These are phyloP conservation scores for Morone chrysops DNA, from an alignment of 2,113 vertebrate species.

Conservation along the genomic window DNA sequence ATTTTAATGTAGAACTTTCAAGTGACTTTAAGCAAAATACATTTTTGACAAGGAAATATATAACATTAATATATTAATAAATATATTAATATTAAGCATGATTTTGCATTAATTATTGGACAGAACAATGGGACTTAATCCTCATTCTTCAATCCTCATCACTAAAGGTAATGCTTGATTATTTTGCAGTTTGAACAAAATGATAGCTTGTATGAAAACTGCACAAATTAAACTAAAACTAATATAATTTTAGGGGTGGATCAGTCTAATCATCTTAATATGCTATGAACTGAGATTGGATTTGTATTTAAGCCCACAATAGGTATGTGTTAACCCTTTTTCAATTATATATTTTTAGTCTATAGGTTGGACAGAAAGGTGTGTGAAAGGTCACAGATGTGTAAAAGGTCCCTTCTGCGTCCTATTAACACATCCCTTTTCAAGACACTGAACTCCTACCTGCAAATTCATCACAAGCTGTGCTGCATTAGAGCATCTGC, in stretches of 20 bases:
- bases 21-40: neutral
- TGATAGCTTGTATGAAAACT: neutral
- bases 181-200: neutral
- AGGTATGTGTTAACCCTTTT: neutral
- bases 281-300: neutral
- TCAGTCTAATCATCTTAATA: neutral
- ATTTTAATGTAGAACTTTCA: no score
- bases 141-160: neutral
- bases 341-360: neutral
- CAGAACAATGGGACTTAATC: neutral
- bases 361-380: neutral
- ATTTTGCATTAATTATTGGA: neutral
- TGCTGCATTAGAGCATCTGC: constrained; percentile 16
- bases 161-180: neutral
- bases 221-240: neutral
- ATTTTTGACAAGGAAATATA: neutral
- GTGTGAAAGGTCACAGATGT: neutral
- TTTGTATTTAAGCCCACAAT: neutral
- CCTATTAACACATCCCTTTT: neutral
- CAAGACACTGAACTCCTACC: constrained; percentile 3
- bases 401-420: neutral
- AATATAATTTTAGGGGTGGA: neutral
- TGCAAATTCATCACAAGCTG: neutral
- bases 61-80: no score
- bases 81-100: neutral